phyloP scores from a whole-genome alignment of 2,888 invertebrate genomes.

The Campoplex nolae region DNA sequence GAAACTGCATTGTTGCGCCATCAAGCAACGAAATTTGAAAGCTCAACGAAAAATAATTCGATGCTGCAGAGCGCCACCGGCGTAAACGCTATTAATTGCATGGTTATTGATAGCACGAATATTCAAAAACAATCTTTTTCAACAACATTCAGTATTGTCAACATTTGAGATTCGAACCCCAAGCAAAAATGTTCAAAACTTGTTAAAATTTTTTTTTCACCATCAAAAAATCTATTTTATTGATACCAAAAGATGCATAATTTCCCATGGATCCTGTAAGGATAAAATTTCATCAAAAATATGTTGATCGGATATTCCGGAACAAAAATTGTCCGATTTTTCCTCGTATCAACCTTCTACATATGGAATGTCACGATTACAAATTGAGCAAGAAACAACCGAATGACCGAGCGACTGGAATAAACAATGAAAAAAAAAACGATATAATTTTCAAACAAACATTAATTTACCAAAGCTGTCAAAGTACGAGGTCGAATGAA shows the following conservation, averaged over 20 bases:
- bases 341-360: neutral
- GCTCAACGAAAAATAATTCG: neutral
- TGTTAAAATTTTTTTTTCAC: neutral
- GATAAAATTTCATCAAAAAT: neutral
- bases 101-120: neutral
- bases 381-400: neutral
- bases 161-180: neutral
- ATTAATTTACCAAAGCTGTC: neutral
- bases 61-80: neutral
- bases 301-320: neutral
- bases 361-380: neutral
- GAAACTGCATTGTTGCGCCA: constrained; percentile 38
- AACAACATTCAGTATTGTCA: neutral
- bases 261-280: neutral
- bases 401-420: neutral
- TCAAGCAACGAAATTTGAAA: neutral
- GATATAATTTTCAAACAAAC: neutral
- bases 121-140: neutral
- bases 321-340: neutral
- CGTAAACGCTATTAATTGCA: no score
- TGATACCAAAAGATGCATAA: neutral
- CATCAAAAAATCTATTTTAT: neutral
- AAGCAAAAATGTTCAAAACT: neutral
- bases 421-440: neutral
- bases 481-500: neutral